These are phyloP conservation scores for Podarcis lilfordi DNA, from an alignment of 2,797 vertebrate genomes.

Conservation along the genomic window DNA sequence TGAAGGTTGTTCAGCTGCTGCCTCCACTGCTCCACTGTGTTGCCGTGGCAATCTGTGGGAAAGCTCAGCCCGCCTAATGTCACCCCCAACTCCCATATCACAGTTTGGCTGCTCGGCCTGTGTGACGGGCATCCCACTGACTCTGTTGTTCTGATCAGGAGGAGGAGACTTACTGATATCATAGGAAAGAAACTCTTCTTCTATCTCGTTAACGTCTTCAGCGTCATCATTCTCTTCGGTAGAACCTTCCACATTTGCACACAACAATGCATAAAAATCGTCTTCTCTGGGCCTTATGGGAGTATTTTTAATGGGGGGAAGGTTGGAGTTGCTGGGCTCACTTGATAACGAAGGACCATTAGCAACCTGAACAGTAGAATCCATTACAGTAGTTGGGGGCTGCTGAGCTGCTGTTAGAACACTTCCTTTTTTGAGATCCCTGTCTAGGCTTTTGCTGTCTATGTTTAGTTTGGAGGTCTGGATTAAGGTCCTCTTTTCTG, in stretches of 20 bases:
- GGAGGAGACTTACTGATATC: background rate
- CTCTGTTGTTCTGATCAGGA: constrained; percentile 30
- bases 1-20: background rate
- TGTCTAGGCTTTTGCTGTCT: background rate
- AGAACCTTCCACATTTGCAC: constrained; percentile 7
- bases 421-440: background rate
- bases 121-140: constrained; percentile 1
- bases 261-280: constrained; percentile 49
- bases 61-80: constrained; percentile 13
- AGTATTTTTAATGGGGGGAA: constrained; percentile 6
- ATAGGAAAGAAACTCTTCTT: constrained; percentile 41
- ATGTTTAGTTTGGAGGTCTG: constrained; percentile 31
- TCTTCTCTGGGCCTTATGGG: constrained; percentile 42
- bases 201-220: background rate
- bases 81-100: constrained; percentile 27
- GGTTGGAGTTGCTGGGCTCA: background rate
- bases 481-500: constrained; percentile 44
- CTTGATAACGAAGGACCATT: background rate
- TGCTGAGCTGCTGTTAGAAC: background rate
- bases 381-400: background rate
- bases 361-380: background rate
- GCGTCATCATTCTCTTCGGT: constrained; percentile 24
- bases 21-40: background rate
- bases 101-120: constrained; percentile 20
- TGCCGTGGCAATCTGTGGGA: constrained; percentile 7